Base-by-base conservation (phyloP, 2,888 invertebrate species). In the Drymonia ruficornis region DNA sequence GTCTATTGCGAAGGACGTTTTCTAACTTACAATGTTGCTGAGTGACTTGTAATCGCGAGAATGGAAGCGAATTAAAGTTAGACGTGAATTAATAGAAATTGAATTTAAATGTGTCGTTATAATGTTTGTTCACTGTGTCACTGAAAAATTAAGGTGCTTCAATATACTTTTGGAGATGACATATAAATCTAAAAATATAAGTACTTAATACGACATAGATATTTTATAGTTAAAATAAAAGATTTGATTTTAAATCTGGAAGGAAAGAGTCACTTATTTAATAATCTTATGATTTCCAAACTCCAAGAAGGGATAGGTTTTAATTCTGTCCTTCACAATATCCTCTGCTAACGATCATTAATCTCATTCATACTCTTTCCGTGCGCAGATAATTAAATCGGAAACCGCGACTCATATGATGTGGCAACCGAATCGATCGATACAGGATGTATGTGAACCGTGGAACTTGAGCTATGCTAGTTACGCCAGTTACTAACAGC, bases 361-460 rank as follows among this genome's bases (percentile, higher is more conserved):
- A 18, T 15, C 42, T 42, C 42, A 42, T 18, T 42, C 42, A 16
- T 36, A 58, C 56, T 60, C 58, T 49, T 56, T 60, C 34, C 46
- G 57, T 59, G 56, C 60, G 61, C 55, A 53, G 58, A 62, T 71
- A 65, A 68, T 68, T 68, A 63, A 70, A 68, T 70, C 72, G 64
- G 64, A 70, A 71, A 68, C 64, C 55, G 58, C 64, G 60, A 60
- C 65, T 70, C 65, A 67, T 61, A 61, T 49, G 50, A 52, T 70
- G 70, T 62, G 56, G 69, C 62, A 70, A 70, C 19, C 18, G 44
- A 46, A 31, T 53, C 49, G 40, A 65, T 67, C 63, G 55, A 70
- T 73, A 62, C 69, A 73, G 76, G 75, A 76, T 76, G 70, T 68
- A 61, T 66, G 63, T 67, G 75, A 74, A 55, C 65, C 53, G 52